Evolutionary conservation across 2,797 vertebrate species (phyloP), one percentile per base, ranked within the genome.

Genomic region (Semaprochilodus insignis): DNA sequence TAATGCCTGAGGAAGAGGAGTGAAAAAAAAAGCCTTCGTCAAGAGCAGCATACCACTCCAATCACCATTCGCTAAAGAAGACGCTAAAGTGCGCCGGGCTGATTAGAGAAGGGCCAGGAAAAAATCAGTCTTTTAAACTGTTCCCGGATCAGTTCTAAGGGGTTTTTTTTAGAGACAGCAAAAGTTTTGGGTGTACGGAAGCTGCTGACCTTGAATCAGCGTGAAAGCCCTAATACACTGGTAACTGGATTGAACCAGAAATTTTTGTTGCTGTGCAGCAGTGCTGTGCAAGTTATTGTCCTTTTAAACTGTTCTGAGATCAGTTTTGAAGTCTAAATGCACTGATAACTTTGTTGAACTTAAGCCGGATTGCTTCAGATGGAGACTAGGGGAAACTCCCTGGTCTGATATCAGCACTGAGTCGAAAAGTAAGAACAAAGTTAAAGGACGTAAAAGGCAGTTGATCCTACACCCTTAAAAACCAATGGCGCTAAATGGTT

Each of bases 1-100:
- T 75, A 70, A 77, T 84, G 78, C 62, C 55, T 54, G 44, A 73
- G 74, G 77, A 82, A 80, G 52, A 83, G 27, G 77, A 75, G 27
- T 17, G 51, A 81, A 71, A 85, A 83, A 23, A 70, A 74, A 81
- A 81, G 3, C 14, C 70, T 17, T 72, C 15, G 77, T 78, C 19
- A n/a, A 85, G 71, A 74, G 52, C 51, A 71, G 69, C 66, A 8
- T 44, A 31, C 44, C 82, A 62, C 82, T 80, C 77, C 63, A 75
- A 70, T 83, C 82, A 44, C 71, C 52, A 48, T 70, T 67, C 25
- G 34, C 21, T 71, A 25, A 14, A 65, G 27, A 73, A 72, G 44
- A 74, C 70, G 69, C 57, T 75, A 73, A 76, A 73, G 69, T 74
- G 69, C 13, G n/a, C 44, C 10, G 52, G 63, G 60, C 48, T 81